Evolutionary conservation across 2,797 vertebrate species (phyloP), one percentile per base, ranked within the genome.

Genomic region (Adrianichthys oophorus): DNA sequence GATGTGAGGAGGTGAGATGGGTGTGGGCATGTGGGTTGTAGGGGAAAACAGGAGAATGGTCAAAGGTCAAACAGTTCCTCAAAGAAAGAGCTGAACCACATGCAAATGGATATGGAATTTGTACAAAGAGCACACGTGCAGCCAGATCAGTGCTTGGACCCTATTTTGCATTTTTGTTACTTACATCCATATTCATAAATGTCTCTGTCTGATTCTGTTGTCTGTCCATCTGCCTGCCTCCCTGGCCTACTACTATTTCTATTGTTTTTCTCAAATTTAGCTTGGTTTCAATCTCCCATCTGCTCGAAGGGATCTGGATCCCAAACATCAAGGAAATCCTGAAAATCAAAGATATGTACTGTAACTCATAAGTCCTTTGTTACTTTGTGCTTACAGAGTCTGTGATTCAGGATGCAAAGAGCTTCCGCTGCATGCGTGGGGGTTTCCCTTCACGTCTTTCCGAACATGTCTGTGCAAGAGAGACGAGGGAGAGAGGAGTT

Each of bases 21-120:
- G 56, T 40, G 15, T 26, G 12, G 26, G 58, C 42, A 56, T 43
- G 43, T 24, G 47, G 58, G 41, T 50, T 26, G 53, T 14, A 4
- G 17, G 57, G 56, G 65, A 51, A 14, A 60, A 48, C 50, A 44
- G 32, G 48, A 57, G 69, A 60, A 65, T 4, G 48, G 77, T 74
- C 87, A 82, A 52, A 78, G 87, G 85, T 83, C 84, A 86, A 64
- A 85, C 72, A 80, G 80, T 71, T 75, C 32, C 72, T 52, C 14
- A 32, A 70, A 82, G 65, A 72, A 74, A 64, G 45, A 82, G 74
- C 6, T 48, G 59, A 75, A 70, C 52, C 59, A n/a, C 52, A 49
- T 26, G 13, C 57, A 68, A 53, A 83, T 82, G 62, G 68, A 59
- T 58, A 67, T 44, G 48, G 50, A 47, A 69, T 2, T 10, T 46